Percentiles rank a stretch among this genome's conserved stretches.
Evolutionary conservation across 2,797 vertebrate species (phyloP).

Genomic region (Dryobates pubescens): DNA sequence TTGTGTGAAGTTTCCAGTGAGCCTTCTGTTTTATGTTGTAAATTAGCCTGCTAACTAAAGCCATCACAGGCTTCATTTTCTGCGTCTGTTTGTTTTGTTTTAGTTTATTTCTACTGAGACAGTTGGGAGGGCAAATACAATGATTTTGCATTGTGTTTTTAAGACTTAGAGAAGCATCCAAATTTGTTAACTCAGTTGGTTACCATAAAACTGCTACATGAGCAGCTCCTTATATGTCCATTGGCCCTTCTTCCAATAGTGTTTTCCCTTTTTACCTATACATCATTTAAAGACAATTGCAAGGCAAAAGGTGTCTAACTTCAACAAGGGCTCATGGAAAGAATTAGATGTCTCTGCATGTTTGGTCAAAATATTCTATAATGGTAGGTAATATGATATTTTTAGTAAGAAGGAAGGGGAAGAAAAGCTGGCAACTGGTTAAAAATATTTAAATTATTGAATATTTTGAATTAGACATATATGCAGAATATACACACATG

Average conservation of each 20-base stretch:
- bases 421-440: neutral
- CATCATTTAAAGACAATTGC: neutral
- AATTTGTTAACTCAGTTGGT: neutral
- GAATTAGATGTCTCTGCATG: neutral
- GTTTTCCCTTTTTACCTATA: neutral
- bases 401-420: neutral
- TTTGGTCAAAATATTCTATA: neutral
- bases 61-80: neutral
- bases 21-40: neutral
- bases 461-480: neutral
- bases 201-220: neutral
- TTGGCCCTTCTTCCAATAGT: accelerated
- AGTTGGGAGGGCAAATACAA: neutral
- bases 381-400: neutral
- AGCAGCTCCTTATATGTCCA: accelerated
- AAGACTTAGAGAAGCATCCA: neutral
- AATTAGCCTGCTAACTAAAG: neutral
- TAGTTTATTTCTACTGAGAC: neutral
- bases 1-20: neutral
- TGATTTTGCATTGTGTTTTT: neutral
- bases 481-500: neutral
- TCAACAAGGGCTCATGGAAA: neutral
- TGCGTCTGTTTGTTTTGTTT: neutral
- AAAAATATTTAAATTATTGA: neutral
- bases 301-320: neutral